Evolutionary conservation across 2,888 invertebrate genomes (phyloP).

Genomic region (Crioceris asparagi): DNA sequence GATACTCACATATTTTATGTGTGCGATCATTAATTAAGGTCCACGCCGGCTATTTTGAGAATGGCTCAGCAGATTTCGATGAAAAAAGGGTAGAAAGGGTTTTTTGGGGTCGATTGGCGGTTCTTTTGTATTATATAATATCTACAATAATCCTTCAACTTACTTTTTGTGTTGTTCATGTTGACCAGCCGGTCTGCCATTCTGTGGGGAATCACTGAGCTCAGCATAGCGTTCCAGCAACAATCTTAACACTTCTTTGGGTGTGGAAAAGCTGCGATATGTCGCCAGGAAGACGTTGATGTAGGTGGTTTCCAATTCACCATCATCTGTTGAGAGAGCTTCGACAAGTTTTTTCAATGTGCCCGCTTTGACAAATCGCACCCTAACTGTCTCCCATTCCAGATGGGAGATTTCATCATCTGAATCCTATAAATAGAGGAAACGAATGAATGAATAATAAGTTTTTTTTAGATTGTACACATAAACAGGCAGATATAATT

Average conservation of each 20-base stretch:
- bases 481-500: too few species aligned
- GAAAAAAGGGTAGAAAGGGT: too few species aligned
- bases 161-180: conserved; percentile 66
- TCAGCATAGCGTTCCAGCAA: conserved; percentile 69
- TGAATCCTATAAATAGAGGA: conserved; percentile 55
- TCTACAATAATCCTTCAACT: too few species aligned
- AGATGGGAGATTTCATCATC: conserved; percentile 90
- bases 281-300: conserved; percentile 96
- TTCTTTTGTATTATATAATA: neutral
- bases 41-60: too few species aligned
- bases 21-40: too few species aligned
- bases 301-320: conserved; percentile 94
- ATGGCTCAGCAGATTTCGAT: too few species aligned
- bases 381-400: conserved; percentile 97
- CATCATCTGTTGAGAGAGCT: conserved; percentile 86
- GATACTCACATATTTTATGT: too few species aligned
- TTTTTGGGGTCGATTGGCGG: too few species aligned
- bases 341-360: conserved; percentile 89
- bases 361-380: conserved; percentile 91
- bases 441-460: too few species aligned
- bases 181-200: conserved; percentile 43
- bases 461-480: too few species aligned
- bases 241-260: conserved; percentile 73
- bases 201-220: conserved; percentile 45
- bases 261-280: conserved; percentile 82